Conservation (phyloP, 1,140 invertebrate species). For the Linepithema humile region DNA sequence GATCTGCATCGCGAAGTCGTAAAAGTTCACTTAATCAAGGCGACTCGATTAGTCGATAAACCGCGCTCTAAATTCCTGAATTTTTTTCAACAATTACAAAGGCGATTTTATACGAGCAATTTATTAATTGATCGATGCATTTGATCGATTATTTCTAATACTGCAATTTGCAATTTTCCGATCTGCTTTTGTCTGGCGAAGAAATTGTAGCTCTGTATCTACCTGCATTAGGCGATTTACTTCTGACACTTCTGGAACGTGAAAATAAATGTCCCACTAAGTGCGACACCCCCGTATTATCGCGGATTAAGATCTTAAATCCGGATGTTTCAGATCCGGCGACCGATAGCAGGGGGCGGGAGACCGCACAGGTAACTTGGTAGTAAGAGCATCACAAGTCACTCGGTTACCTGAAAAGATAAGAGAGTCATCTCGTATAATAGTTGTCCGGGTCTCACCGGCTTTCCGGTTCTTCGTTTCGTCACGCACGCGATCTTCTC, state of each 20-base stretch:
- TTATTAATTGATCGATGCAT: not conserved
- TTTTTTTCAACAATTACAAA: not conserved
- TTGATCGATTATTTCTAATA: not conserved
- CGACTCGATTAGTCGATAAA: slow-evolving; percentile 2
- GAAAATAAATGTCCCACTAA: slow-evolving; percentile 63
- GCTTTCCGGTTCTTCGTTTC: slow-evolving; percentile 51
- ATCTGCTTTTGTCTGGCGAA: not conserved
- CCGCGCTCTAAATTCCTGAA: not conserved
- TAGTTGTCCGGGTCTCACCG: slow-evolving; percentile 57
- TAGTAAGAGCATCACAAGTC: slow-evolving; percentile 61
- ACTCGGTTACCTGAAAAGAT: slow-evolving; percentile 67
- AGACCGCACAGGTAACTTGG: slow-evolving; percentile 33
- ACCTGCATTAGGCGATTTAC: not conserved
- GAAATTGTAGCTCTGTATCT: not conserved
- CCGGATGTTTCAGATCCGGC: slow-evolving; percentile 18
- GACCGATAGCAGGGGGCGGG: not conserved
- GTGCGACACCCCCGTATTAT: slow-evolving; percentile 56
- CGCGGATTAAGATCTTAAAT: slow-evolving; percentile 68
- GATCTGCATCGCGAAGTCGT: not conserved
- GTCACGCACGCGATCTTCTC: slow-evolving; percentile 37
- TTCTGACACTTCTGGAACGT: slow-evolving; percentile 17
- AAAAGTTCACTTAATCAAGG: not conserved
- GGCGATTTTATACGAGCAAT: not conserved
- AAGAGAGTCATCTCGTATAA: slow-evolving; percentile 80
- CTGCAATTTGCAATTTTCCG: not conserved